Base-by-base conservation (phyloP, 2,113 vertebrate species). In the Sisor rabdophorus region DNA sequence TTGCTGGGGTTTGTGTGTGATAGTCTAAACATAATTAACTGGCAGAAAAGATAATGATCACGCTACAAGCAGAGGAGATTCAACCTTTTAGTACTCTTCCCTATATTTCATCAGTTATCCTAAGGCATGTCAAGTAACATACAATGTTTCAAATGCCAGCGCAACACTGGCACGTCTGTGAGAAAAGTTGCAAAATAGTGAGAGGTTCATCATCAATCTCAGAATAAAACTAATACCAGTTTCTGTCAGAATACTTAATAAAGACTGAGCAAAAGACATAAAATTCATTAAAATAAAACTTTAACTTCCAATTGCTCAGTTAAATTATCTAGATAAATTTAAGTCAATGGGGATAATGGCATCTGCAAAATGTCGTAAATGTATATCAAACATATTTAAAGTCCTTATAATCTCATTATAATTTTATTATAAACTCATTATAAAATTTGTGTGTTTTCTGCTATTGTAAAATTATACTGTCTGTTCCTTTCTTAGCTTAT, bases 401-500 rank as follows among this genome's bases (percentile, higher is more conserved):
- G 40, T n/a, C n/a, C n/a, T 36, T 1, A 32, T 47, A 6, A 64
- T 15, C 10, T 65, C 30, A 36, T 15, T 1, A 63, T 63, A 63
- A 40, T n/a, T 11, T 40, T 5, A 63, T 12, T 3, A n/a, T n/a
- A n/a, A n/a, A n/a, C 32, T 36, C 32, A 36, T 36, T 32, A 44
- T 32, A 64, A 40, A n/a, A 10, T n/a, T 6, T 67, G n/a, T 67
- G 64, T 47, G 20, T 22, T 4, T 36, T 30, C 3, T 47, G 5
- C 0, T 50, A 47, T 19, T 69, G 12, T 28, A 50, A 40, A 48
- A 48, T 78, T 50, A 69, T 53, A 82, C 71, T 58, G 24, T 7
- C 11, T 20, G 1, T 44, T 70, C 28, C 44, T 22, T 69, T 47
- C 67, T 2, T 9, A 69, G 22, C 54, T 76, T 22, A 73, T 44